Base-by-base conservation (phyloP, 2,888 invertebrate genomes). In the Pseudoips prasinana region DNA sequence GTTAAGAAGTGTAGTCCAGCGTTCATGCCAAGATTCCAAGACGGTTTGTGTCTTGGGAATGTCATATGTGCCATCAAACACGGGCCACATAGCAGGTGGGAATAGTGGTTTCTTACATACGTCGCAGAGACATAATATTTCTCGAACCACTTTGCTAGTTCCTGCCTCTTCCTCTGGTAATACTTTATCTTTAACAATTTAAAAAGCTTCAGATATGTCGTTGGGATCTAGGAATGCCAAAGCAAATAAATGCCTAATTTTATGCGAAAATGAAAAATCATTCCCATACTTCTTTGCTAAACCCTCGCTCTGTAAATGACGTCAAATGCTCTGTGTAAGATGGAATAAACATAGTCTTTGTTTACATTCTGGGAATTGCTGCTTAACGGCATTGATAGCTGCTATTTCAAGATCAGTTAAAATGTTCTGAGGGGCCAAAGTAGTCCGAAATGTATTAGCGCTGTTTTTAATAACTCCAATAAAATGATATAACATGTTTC, bases 201-300 rank as follows among this genome's bases (percentile, higher is more conserved):
- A 3, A 24, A 14, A 14, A 14, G 14, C 29, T 9, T 29, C 30
- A 3, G 25, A 24, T 25, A 25, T 31, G 10, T 30, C 24, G 7
- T 30, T 7, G 1, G 29, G 24, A 3, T 24, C 24, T 10, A 31
- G 7, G 7, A 31, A 25, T 25, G 26, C 25, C 17, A 40, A 33
- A 40, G 39, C 34, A 40, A 45, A 40, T 38, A 37, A 32, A 29
- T 19, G 25, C 29, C 30, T 46, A 39, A 41, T 40, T 41, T 35
- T 51, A 43, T 30, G 24, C 7, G 30, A 10, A 24, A 30, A 30
- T 23, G 1, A 3, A 6, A 30, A 30, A 30, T 24, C 19, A 24
- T 7, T 18, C n/a, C 18, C 23, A 30, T 24, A 23, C 7, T 6
- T 7, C 24, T 30, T 30, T 23, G 10, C 30, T 8, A 30, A 30